phyloP scores from a whole-genome alignment of 2,888 invertebrate species.

The Criorhina ranunculi region DNA sequence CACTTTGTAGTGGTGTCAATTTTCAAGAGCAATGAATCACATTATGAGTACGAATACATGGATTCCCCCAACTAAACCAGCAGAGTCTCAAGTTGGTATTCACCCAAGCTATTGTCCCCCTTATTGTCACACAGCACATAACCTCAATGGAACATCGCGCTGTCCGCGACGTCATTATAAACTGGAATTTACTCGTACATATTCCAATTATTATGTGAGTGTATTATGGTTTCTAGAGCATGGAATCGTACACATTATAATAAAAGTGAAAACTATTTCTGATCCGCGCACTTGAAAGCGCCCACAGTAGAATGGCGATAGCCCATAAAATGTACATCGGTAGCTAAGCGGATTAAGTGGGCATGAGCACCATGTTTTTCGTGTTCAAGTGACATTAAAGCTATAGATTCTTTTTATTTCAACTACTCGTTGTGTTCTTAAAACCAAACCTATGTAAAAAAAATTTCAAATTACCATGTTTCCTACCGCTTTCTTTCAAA shows the following conservation, averaged over 20 bases:
- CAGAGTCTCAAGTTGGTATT: conserved; percentile 35
- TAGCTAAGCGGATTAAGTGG: conserved; percentile 22
- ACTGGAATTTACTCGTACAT: conserved; percentile 14
- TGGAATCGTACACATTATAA: conserved; percentile 18
- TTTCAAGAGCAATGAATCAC: conserved; percentile 39
- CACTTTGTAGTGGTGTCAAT: conserved; percentile 1
- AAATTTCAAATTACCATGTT: conserved; percentile 15
- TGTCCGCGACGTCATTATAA: conserved; percentile 24
- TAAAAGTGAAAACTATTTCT: conserved; percentile 54
- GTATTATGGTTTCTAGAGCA: conserved; percentile 29
- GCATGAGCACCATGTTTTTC: conserved; percentile 3
- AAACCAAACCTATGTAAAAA: conserved; percentile 4
- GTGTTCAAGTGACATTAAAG: conserved; percentile 10
- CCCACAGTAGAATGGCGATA: neutral
- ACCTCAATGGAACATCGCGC: conserved; percentile 28
- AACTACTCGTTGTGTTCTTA: conserved; percentile 12
- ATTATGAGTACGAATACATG: conserved; percentile 14
- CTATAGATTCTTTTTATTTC: conserved; percentile 24
- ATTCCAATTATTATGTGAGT: conserved; percentile 1
- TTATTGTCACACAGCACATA: conserved; percentile 39
- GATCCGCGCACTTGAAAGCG: conserved; percentile 21
- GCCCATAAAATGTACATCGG: conserved; percentile 13
- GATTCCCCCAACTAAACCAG: conserved; percentile 20
- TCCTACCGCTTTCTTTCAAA: conserved; percentile 5
- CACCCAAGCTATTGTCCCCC: conserved; percentile 21